Base-by-base conservation (phyloP, 2,888 invertebrate species). In the Acronicta leporina region DNA sequence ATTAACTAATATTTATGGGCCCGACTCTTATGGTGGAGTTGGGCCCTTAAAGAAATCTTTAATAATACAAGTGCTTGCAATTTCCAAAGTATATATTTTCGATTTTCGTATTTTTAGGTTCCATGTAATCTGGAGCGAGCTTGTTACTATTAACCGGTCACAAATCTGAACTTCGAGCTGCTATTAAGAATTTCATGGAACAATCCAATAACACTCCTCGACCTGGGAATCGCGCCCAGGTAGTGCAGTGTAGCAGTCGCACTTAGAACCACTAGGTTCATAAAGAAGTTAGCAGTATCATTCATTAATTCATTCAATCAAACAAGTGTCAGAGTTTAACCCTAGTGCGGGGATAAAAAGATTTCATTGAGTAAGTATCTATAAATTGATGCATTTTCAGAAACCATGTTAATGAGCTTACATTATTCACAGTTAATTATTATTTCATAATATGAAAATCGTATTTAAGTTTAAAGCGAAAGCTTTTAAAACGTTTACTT, bases 1-100 rank as follows among this genome's bases (percentile, higher is more conserved):
- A 83, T 86, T 82, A 84, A 81, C 73, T 69, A 46, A 71, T 77
- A 77, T 77, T 73, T 81, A 78, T 68, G 62, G 68, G 46, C 58
- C 5, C 15, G 14, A 62, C 59, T 70, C 43, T 59, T 66, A 69
- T 53, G 43, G 74, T n/a, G n/a, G n/a, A n/a, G n/a, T n/a, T n/a
- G n/a, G n/a, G n/a, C n/a, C 46, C 40, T 70, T 62, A 58, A 70
- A 68, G 47, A 61, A 52, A 63, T 66, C 65, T 42, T 52, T 64
- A 44, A 59, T 63, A 57, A 66, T 70, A 71, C 71, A 57, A 59
- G 47, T 9, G 30, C 30, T 9, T 30, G 61, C 63, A 15, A 49
- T 60, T 15, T 33, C 11, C 11, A 5, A 33, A 33, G 2, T 11
- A 10, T 33, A 33, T 33, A 33, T 11, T 33, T 33, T 33, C 11